Conservation (phyloP, 2,797 vertebrate species). For the Darevskia mixta region DNA sequence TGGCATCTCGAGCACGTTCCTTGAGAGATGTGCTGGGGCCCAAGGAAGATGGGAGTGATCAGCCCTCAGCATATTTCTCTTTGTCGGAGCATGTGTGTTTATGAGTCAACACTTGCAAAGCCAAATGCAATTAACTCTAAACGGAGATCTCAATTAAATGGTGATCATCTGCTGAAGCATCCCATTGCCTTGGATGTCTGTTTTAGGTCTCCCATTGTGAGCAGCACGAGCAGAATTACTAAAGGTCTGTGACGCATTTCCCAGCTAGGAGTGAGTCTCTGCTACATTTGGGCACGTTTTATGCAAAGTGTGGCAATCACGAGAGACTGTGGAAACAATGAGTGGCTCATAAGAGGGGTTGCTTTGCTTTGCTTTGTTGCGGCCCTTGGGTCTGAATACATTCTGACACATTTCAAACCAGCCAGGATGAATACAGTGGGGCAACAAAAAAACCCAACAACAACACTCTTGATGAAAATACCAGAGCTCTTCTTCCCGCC, state of each 20-base stretch:
- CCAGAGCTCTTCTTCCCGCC: too few relatives aligned
- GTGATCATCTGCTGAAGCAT: not conserved
- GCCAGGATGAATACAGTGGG: not conserved
- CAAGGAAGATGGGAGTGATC: too few relatives aligned
- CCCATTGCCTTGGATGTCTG: not conserved
- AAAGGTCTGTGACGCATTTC: not conserved
- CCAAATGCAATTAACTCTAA: not conserved
- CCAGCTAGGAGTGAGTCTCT: not conserved
- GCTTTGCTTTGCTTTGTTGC: not conserved
- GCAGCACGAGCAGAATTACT: not conserved
- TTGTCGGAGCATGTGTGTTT: not conserved
- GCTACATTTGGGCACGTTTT: not conserved
- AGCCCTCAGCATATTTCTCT: too few relatives aligned
- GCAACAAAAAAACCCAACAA: fast-evolving
- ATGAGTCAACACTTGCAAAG: not conserved
- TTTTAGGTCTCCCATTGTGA: not conserved
- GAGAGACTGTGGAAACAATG: not conserved
- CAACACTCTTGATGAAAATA: not conserved
- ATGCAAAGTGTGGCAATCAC: not conserved
- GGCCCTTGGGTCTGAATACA: not conserved
- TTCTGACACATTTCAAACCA: not conserved
- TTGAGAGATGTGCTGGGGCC: not conserved
- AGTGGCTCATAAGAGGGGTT: not conserved
- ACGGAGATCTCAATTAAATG: not conserved
- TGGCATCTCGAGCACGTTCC: not conserved